Base-by-base conservation (phyloP, 2,888 invertebrate species). In the Hyles lineata region DNA sequence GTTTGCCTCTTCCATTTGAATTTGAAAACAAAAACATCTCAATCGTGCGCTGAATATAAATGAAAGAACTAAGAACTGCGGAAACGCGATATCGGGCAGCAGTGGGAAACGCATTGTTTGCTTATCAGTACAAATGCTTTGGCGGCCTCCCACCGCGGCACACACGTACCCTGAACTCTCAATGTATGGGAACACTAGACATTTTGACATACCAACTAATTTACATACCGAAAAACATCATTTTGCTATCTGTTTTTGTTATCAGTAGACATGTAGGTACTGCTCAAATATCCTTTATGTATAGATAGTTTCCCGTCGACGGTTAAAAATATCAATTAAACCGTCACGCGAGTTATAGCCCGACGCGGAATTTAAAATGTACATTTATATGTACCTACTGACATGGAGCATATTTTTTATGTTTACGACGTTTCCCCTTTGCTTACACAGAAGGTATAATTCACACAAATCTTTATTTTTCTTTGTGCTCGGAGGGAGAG, bases 391-490 rank as follows among this genome's bases (percentile, higher is more conserved):
- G 50, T 67, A 72, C 32, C 50, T 52, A 21, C 25, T 61, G 59
- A 72, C 55, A 55, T 32, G 52, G 50, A 71, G 72, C 43, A 72
- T 72, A 70, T 70, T 73, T 70, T 70, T 71, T 60, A 71, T 59
- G 67, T 67, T 62, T 70, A 50, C 72, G 60, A 59, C 77, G 75
- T 87, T 89, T 88, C 89, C 91, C 89, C 84, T 89, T 88, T 87
- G 85, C 86, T 87, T 83, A 83, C 85, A 80, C 81, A 80, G 84
- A 85, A 90, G 86, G 85, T 87, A 90, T 91, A 92, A 92, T 91
- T 92, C 91, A 90, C 90, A 89, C 90, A 92, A 91, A 92, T 93
- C 92, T 92, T 90, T 89, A 88, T 90, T 88, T 90, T 90, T 91
- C 91, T 91, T 92, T 91, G 88, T 89, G 81, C 84, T 84, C 80